Base-by-base conservation (phyloP, 1,140 invertebrate species). In the Scaptomyza graminum region DNA sequence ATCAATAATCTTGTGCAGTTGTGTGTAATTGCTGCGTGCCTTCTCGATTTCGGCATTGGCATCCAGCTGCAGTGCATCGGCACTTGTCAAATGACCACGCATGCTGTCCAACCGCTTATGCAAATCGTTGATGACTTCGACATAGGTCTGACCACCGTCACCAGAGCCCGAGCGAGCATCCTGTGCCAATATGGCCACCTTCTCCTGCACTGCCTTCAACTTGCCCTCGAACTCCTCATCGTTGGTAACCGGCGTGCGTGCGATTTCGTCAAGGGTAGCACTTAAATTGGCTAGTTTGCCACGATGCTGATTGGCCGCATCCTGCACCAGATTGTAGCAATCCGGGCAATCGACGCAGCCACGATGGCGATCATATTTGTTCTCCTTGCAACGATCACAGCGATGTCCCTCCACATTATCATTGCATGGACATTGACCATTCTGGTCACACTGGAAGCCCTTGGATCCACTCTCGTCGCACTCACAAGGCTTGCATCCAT, bases 361-460 rank as follows among this genome's bases (percentile, higher is more conserved):
- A 43, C 94, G 94, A 74, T 97, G 95, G 28, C 97, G 93, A 88
- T 97, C 95, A 79, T 95, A 95, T 90, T 97, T 98, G 90, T 99
- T 98, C 87, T 98, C 97, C 92, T 97, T 97, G 90, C 98, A 99
- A 25, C 96, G 94, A 85, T 99, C 96, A 90, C 98, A 99, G n/a
- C 94, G 93, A 61, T 95, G 91, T 8, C 97, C 97, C 92, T 98
- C 97, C 1, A 98, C 97, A 90, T 98, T 98, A 51, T 96, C 95
- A 49, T 96, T 94, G 92, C 97, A 99, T 1, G 95, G 95, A 93
- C 97, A 98, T 89, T 98, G 97, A 11, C 97, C 97, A 67, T 92
- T 93, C 13, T 95, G 93, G 73, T 96, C 94, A 78, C 98, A 99
- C 87, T 98, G 97, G 52, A 96, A 93, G 63, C 95, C 94, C 59